A percentile compares a stretch with the other conserved stretches of the same genome.
phyloP scores from a whole-genome alignment of 2,797 vertebrate species.

The Eospalax fontanierii region DNA sequence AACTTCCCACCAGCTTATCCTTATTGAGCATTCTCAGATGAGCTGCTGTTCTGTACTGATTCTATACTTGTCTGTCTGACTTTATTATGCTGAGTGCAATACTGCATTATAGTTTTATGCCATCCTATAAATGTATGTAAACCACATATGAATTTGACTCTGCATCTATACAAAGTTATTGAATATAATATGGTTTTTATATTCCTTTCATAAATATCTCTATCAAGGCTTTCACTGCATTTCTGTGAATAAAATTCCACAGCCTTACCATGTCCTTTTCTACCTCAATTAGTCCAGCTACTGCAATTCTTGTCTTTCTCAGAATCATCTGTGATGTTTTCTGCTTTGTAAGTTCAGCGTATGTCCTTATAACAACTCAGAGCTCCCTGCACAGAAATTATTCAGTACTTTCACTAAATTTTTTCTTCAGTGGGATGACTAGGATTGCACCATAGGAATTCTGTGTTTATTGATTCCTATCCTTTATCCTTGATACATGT shows the following conservation, averaged over 20 bases:
- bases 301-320: background rate
- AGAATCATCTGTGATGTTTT: background rate
- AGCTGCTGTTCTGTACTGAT: background rate
- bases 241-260: background rate
- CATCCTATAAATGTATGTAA: background rate
- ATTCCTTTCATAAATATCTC: constrained; percentile 19
- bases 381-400: background rate
- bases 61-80: background rate
- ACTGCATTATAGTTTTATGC: background rate
- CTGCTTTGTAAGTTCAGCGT: background rate
- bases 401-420: background rate
- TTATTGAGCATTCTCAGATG: background rate
- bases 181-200: background rate
- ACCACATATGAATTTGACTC: background rate
- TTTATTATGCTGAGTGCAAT: constrained; percentile 9
- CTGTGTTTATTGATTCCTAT: background rate
- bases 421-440: constrained; percentile 15
- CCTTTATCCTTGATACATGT: background rate
- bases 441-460: constrained; percentile 6
- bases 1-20: background rate
- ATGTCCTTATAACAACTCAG: background rate
- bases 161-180: background rate
- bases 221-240: background rate
- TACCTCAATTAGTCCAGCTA: background rate
- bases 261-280: background rate